Conservation (phyloP, 2,113 vertebrate genomes). For the Ascaphus truei region DNA sequence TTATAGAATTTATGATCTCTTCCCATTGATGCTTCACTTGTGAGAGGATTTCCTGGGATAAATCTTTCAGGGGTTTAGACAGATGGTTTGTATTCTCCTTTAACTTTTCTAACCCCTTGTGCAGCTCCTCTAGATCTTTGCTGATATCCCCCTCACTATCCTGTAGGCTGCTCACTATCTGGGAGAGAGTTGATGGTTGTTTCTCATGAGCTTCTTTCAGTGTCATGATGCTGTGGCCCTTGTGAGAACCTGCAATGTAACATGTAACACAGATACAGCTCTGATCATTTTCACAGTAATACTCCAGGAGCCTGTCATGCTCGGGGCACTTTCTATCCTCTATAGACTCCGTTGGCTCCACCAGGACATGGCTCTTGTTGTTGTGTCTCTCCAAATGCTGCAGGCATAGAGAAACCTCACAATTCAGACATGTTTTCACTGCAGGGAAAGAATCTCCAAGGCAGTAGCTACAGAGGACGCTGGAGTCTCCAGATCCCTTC, state of each 20-base stretch:
- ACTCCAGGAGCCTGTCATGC: slow-evolving; percentile 72
- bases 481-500: slow-evolving; percentile 38
- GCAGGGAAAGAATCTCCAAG: slow-evolving; percentile 43
- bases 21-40: neutral
- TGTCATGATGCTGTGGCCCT: slow-evolving; percentile 48
- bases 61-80: neutral
- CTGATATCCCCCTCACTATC: neutral
- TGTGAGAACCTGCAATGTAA: slow-evolving; percentile 45
- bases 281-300: slow-evolving; percentile 63
- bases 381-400: slow-evolving; percentile 74
- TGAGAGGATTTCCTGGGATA: neutral
- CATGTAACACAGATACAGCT: slow-evolving; percentile 68
- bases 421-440: slow-evolving; percentile 65
- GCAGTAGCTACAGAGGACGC: slow-evolving; percentile 70
- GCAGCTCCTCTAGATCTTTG: neutral
- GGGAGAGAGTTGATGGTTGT: slow-evolving; percentile 17
- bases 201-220: neutral
- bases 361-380: slow-evolving; percentile 70
- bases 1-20: neutral
- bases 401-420: slow-evolving; percentile 71
- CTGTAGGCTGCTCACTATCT: neutral
- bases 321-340: slow-evolving; percentile 67
- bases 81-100: neutral
- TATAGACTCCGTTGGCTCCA: slow-evolving; percentile 58
- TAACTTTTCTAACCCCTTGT: neutral